Evolutionary conservation across 2,888 invertebrate species (phyloP), one percentile per base, ranked within the genome.

Genomic region (Drosophila setosimentum): DNA sequence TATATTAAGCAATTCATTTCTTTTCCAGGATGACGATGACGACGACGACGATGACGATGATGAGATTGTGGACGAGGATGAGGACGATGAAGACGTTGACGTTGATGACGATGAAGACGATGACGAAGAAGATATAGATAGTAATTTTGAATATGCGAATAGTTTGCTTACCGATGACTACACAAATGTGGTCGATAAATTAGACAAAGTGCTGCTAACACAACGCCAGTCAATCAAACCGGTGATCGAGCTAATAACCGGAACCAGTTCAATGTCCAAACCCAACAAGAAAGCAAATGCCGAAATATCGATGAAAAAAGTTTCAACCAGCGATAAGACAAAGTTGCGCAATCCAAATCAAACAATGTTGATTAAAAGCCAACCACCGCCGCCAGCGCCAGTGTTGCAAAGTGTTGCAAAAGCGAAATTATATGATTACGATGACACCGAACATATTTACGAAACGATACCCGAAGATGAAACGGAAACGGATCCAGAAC

Each of bases 391-490:
- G 29, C n/a, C 13, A 29, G 54, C n/a, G 2, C 27, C 45, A 33
- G 35, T 11, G 16, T 4, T 21, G 13, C n/a, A 42, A 42, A 16
- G 18, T n/a, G 45, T 24, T 45, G 24, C 53, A 16, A 65, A 49
- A 35, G 13, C 29, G 10, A 74, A 72, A 29, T 66, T 63, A 55
- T 75, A 78, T 68, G 83, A 77, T n/a, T 94, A 93, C 68, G 94
- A 94, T 74, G 95, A 95, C 73, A 94, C 94, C 18, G 95, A 95
- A 76, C 95, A 95, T 86, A 95, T 95, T 64, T 95, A 95, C 84
- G 95, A 95, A 90, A 95, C 95, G 4, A 95, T 95, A 80, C 95
- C 95, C 2, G 95, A 95, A 80, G 95, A 95, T 85, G 45, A 45
- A 45, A 45, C 45, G 45, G 45, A 45, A 24, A 94, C 94, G 2